Percentiles rank a stretch among this genome's conserved stretches.
These are phyloP conservation scores for Odiellus spinosus DNA, from an alignment of 2,888 invertebrate species.

Conservation along the genomic window DNA sequence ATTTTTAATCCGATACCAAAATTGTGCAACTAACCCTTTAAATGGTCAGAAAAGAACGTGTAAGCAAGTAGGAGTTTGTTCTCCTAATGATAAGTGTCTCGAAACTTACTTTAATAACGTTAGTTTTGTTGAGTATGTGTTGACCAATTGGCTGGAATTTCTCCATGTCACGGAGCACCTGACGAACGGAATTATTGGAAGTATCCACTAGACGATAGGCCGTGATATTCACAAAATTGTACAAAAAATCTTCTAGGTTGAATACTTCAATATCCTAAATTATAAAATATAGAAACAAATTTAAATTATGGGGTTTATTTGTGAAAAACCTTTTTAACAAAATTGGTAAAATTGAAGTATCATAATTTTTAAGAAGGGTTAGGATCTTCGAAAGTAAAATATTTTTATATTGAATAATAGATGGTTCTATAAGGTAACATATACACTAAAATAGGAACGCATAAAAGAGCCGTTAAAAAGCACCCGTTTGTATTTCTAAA, in stretches of 20 bases:
- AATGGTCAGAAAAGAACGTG: no score
- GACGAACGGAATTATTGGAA: conserved; percentile 53
- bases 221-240: conserved; percentile 84
- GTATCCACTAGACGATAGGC: conserved; percentile 76
- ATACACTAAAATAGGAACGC: no score
- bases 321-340: background rate
- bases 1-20: no score
- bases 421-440: no score
- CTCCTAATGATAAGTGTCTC: no score
- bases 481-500: no score
- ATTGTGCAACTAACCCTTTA: no score
- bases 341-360: background rate
- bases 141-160: conserved; percentile 47
- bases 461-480: no score
- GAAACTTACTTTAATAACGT: conserved; percentile 13
- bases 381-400: no score
- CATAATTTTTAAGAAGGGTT: no score
- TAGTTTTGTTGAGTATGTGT: conserved; percentile 14
- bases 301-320: background rate
- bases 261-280: conserved; percentile 29
- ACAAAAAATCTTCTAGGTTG: conserved; percentile 47
- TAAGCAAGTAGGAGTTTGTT: no score
- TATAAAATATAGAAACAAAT: conserved; percentile 6
- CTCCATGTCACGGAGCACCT: conserved; percentile 66
- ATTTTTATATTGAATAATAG: no score